Percentiles rank a stretch among this genome's conserved stretches.
phyloP scores from a whole-genome alignment of 2,888 invertebrate species.

The Pollenia amentaria region DNA sequence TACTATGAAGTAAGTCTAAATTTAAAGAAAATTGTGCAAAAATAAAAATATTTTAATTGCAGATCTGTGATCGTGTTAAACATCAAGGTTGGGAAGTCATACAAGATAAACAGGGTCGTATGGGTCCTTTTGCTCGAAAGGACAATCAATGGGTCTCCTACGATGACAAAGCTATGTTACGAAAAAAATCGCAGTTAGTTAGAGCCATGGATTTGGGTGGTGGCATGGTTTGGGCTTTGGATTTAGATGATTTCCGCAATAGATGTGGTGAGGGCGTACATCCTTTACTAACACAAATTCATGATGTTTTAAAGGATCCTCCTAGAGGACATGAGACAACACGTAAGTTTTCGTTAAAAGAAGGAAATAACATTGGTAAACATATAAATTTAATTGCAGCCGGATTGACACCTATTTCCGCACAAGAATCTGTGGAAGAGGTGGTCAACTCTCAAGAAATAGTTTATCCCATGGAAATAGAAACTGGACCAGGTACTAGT shows the following conservation, averaged over 20 bases:
- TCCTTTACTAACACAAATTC: conserved; percentile 92
- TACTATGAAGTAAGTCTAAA: conserved; percentile 90
- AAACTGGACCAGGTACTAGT: conserved; percentile 68
- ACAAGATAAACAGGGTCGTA: conserved; percentile 90
- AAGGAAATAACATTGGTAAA: not conserved
- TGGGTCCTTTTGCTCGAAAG: conserved; percentile 95
- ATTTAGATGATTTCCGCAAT: conserved; percentile 93
- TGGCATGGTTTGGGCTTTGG: conserved; percentile 96
- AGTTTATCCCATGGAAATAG: conserved; percentile 77
- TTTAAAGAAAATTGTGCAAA: not conserved
- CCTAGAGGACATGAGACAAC: conserved; percentile 79
- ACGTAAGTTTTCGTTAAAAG: conserved; percentile 78
- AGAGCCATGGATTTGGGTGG: conserved; percentile 92
- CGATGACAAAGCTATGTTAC: conserved; percentile 92
- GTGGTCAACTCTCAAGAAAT: conserved; percentile 76
- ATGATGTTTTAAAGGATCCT: conserved; percentile 88
- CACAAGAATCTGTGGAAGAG: conserved; percentile 78
- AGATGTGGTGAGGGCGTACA: conserved; percentile 92
- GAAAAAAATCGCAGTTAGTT: conserved; percentile 91
- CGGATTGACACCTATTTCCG: conserved; percentile 74
- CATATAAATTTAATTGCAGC: conserved; percentile 70
- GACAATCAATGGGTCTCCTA: conserved; percentile 96
- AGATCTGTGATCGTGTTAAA: conserved; percentile 93
- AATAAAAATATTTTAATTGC: not conserved
- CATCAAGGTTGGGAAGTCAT: conserved; percentile 92